phyloP scores from a whole-genome alignment of 2,797 vertebrate genomes.

The Enoplosus armatus region DNA sequence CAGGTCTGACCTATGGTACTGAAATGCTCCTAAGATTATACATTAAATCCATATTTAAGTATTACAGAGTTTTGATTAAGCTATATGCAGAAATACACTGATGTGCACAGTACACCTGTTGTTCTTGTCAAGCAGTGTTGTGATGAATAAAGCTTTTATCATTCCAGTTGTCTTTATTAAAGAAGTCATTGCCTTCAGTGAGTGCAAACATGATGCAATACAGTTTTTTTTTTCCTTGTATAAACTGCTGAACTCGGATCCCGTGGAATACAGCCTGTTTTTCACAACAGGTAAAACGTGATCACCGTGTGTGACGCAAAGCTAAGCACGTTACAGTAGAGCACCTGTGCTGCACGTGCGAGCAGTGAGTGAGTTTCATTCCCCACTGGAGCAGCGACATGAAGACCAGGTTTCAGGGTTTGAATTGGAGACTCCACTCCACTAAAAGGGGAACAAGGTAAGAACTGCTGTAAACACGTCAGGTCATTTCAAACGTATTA shows the following conservation, averaged over 20 bases:
- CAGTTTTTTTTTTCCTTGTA: rapidly evolving
- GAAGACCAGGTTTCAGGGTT: not conserved
- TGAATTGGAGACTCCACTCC: not conserved
- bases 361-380: conserved; percentile 12
- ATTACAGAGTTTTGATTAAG: conserved; percentile 61
- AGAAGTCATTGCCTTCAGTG: conserved; percentile 20
- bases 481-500: rapidly evolving
- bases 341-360: conserved; percentile 59
- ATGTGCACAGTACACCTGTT: conserved; percentile 62
- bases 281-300: conserved; percentile 51
- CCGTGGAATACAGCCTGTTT: conserved; percentile 4
- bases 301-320: conserved; percentile 48
- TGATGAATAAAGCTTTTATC: conserved; percentile 78
- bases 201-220: not conserved
- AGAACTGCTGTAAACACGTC: not conserved
- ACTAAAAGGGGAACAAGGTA: conserved; percentile 48
- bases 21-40: conserved; percentile 57
- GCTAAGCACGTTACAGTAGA: conserved; percentile 37
- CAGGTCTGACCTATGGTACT: conserved; percentile 67
- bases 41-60: conserved; percentile 76
- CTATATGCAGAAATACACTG: conserved; percentile 75
- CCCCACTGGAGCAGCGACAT: conserved; percentile 14
- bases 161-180: conserved; percentile 55
- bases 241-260: conserved; percentile 32
- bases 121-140: conserved; percentile 69